Percentiles rank a stretch among this genome's conserved stretches.
phyloP scores from a whole-genome alignment of 2,888 invertebrate genomes.

The Lomographa bimaculata region DNA sequence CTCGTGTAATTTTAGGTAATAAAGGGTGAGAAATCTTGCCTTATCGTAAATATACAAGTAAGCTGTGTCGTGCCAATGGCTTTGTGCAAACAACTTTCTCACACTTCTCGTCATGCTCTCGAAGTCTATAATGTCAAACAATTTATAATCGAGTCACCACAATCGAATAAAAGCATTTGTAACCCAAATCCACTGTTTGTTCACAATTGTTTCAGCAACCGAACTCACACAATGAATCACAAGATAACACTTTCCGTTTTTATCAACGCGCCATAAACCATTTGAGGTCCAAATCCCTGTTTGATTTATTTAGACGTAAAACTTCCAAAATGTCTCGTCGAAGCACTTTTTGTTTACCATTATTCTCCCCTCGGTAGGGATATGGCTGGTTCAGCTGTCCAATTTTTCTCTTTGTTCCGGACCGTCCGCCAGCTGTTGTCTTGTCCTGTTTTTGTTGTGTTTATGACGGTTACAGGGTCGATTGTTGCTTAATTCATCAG shows the following conservation, averaged over 20 bases:
- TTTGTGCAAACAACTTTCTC: no score
- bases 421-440: constrained; percentile 33
- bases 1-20: no score
- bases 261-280: constrained; percentile 26
- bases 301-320: constrained; percentile 45
- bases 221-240: constrained; percentile 6
- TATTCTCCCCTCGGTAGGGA: constrained; percentile 31
- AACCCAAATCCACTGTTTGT: no score
- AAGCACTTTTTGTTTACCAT: constrained; percentile 30
- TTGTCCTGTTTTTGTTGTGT: constrained; percentile 32
- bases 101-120: no score
- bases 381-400: constrained; percentile 30
- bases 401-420: constrained; percentile 39
- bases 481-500: constrained; percentile 25
- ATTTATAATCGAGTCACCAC: no score
- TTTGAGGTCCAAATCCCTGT: constrained; percentile 27
- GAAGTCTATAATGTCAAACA: no score
- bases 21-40: no score
- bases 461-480: constrained; percentile 22
- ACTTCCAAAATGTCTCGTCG: constrained; percentile 30
- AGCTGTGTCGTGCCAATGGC: no score
- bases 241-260: constrained; percentile 19
- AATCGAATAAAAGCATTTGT: no score
- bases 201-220: neutral
- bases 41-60: no score